Evolutionary conservation across 2,797 vertebrate genomes (phyloP).

Genomic region (Darevskia mixta): DNA sequence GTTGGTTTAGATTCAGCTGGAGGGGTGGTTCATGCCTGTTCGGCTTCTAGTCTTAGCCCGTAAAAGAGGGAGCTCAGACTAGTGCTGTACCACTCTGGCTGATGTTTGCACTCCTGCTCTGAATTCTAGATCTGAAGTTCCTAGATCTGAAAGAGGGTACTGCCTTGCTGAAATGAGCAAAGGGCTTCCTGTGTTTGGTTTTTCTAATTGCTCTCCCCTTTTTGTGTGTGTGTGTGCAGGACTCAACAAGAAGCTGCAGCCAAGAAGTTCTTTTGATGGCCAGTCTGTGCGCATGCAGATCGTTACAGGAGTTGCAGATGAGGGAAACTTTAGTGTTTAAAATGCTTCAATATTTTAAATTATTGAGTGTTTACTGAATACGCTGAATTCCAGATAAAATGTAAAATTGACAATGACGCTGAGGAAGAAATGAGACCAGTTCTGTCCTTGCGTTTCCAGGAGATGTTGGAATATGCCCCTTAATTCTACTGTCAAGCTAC

Average conservation of each 20-base stretch:
- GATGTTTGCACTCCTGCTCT: neutral
- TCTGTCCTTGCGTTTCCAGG: conserved; percentile 51
- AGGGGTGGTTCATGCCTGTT: neutral
- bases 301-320: conserved; percentile 74
- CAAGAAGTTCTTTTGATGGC: conserved; percentile 99
- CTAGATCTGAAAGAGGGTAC: neutral
- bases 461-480: conserved; percentile 40
- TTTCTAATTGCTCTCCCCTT: conserved; percentile 28
- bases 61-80: neutral
- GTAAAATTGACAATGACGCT: conserved; percentile 46
- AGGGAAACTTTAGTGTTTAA: conserved; percentile 81
- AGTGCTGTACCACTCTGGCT: neutral
- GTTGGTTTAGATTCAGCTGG: neutral
- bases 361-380: conserved; percentile 83
- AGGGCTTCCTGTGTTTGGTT: neutral
- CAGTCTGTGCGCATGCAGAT: conserved; percentile 70
- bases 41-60: neutral
- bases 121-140: neutral
- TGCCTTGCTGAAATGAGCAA: neutral
- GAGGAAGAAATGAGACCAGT: conserved; percentile 51
- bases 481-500: neutral
- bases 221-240: conserved; percentile 75
- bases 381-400: conserved; percentile 65
- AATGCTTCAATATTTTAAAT: conserved; percentile 88
- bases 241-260: conserved; percentile 98